phyloP scores from a whole-genome alignment of 1,140 invertebrate genomes.

The Dinothrombium tinctorium region DNA sequence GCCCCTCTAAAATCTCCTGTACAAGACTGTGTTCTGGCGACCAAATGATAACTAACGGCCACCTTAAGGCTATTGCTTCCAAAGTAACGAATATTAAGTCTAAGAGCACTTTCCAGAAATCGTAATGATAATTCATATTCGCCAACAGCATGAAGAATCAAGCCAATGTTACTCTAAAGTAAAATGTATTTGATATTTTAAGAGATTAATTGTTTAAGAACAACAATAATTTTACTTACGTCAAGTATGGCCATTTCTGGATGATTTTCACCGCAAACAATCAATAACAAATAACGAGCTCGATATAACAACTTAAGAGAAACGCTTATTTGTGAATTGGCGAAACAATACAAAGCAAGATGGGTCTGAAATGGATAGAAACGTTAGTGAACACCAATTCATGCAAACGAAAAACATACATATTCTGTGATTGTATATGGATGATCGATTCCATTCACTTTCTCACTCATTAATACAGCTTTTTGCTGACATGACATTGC shows the following conservation, averaged over 20 bases:
- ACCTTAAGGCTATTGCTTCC: conserved; percentile 75
- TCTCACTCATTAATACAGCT: conserved; percentile 89
- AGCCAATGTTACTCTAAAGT: conserved; percentile 79
- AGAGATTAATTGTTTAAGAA: neutral
- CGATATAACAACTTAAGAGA: conserved; percentile 79
- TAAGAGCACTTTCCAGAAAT: conserved; percentile 75
- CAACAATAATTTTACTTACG: conserved; percentile 34
- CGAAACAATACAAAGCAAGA: conserved; percentile 86
- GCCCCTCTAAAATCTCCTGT: conserved; percentile 75
- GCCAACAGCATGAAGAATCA: conserved; percentile 85
- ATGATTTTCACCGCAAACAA: conserved; percentile 88
- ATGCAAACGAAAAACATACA: conserved; percentile 25
- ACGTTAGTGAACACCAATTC: neutral
- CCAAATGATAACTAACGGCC: conserved; percentile 78
- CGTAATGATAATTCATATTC: conserved; percentile 84
- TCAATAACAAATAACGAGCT: conserved; percentile 69
- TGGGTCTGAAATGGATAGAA: conserved; percentile 45
- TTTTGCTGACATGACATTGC: conserved; percentile 91
- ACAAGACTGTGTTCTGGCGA: conserved; percentile 87
- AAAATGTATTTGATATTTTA: too few species aligned
- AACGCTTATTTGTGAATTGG: conserved; percentile 82
- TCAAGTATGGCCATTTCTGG: conserved; percentile 89
- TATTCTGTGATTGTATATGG: conserved; percentile 96
- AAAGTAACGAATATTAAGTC: conserved; percentile 50
- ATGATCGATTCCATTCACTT: conserved; percentile 92